Percentiles rank a stretch among this genome's conserved stretches.
phyloP scores from a whole-genome alignment of 2,888 invertebrate species.

The Cyaniris semiargus region DNA sequence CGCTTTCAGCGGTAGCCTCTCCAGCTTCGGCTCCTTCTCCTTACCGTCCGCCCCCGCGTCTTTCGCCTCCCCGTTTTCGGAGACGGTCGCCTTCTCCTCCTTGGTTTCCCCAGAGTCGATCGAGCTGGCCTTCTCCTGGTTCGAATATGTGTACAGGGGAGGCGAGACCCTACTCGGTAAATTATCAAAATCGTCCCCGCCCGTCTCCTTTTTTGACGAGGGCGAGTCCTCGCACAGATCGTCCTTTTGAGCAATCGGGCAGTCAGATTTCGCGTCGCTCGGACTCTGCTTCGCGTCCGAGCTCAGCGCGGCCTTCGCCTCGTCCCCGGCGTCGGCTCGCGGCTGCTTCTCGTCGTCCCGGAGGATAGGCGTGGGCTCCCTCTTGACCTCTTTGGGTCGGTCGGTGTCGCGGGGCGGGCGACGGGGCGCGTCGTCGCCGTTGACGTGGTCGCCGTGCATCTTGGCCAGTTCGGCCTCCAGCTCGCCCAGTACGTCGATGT shows the following conservation, averaged over 20 bases:
- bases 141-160: slow-evolving; percentile 88
- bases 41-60: slow-evolving; percentile 44
- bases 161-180: slow-evolving; percentile 86
- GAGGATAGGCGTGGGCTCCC: slow-evolving; percentile 59
- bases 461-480: slow-evolving; percentile 86
- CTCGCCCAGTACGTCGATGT: slow-evolving; percentile 81
- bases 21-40: slow-evolving; percentile 54
- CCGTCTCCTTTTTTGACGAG: slow-evolving; percentile 53
- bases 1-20: slow-evolving; percentile 67
- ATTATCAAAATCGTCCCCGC: slow-evolving; percentile 78
- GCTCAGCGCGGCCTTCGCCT: slow-evolving; percentile 40
- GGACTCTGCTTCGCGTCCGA: slow-evolving; percentile 39
- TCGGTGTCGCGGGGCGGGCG: slow-evolving; percentile 46
- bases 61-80: slow-evolving; percentile 59
- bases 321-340: slow-evolving; percentile 41
- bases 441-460: slow-evolving; percentile 79
- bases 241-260: slow-evolving; percentile 44
- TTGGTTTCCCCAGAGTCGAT: slow-evolving; percentile 59
- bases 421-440: slow-evolving; percentile 61
- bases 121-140: slow-evolving; percentile 82
- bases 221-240: slow-evolving; percentile 39
- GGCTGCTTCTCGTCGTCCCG: slow-evolving; percentile 48
- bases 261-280: slow-evolving; percentile 42
- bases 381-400: slow-evolving; percentile 52
- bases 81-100: slow-evolving; percentile 46